Evolutionary conservation across 2,888 invertebrate genomes (phyloP).

Genomic region (Andrena haemorrhoa): DNA sequence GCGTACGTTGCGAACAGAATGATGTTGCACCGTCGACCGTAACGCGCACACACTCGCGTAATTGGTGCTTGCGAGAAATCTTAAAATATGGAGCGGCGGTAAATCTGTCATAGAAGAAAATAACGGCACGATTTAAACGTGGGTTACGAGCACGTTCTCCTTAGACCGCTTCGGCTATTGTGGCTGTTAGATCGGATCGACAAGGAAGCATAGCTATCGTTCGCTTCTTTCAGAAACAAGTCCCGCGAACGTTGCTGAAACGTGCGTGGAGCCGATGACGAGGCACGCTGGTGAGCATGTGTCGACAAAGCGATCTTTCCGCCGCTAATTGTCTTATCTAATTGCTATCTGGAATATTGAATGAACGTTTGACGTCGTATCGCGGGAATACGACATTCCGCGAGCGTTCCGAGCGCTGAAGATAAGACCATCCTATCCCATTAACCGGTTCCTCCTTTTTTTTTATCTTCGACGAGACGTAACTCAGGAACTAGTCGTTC

Average conservation of each 20-base stretch:
- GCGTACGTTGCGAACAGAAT: constrained; percentile 22
- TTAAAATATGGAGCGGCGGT: constrained; percentile 22
- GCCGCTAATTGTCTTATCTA: constrained; percentile 1
- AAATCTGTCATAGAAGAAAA: constrained; percentile 32
- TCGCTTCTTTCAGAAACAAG: background rate
- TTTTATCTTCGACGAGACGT: constrained; percentile 68
- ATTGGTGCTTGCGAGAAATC: constrained; percentile 32
- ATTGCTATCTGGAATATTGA: constrained; percentile 40
- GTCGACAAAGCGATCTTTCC: constrained; percentile 10
- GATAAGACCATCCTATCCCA: constrained; percentile 61
- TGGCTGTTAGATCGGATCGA: constrained; percentile 9
- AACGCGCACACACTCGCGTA: constrained; percentile 22
- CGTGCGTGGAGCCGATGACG: background rate
- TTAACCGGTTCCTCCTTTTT: constrained; percentile 53
- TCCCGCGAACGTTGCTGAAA: background rate
- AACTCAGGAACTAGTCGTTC: constrained; percentile 65
- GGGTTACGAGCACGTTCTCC: constrained; percentile 15
- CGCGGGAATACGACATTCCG: constrained; percentile 27
- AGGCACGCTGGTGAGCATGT: constrained; percentile 1
- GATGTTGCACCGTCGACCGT: constrained; percentile 16
- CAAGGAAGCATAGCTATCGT: constrained; percentile 13
- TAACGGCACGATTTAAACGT: constrained; percentile 22
- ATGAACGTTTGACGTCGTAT: constrained; percentile 12
- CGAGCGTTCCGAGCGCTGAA: constrained; percentile 36
- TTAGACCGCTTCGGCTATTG: constrained; percentile 3